Base-by-base conservation (phyloP, 1,140 invertebrate species). In the Camponotus floridanus region DNA sequence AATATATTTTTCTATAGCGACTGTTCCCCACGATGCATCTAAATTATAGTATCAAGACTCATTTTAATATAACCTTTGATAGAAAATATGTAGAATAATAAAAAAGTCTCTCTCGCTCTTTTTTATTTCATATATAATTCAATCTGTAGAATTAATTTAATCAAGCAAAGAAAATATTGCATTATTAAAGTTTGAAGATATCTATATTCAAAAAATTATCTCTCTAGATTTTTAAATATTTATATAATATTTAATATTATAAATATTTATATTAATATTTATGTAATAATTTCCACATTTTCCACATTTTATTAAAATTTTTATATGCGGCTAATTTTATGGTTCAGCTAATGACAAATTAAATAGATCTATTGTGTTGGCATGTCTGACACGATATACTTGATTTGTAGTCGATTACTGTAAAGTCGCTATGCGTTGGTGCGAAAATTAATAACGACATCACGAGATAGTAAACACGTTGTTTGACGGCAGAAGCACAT, bases 401-500 rank as follows among this genome's bases (percentile, higher is more conserved):
- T 13, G 21, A 45, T 36, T 8, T 15, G 3, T 11, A 36, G 11
- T 78, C 33, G 39, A 57, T 80, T 57, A 70, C 31, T 48, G 33
- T 48, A 21, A 33, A 78, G n/a, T 80, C 33, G 51, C 8, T n/a
- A 31, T 18, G 4, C 21, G 61, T 11, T 11, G 18, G 48, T 18
- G 8, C 9, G 8, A 36, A 55, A 39, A n/a, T 42, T 81, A 70
- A 81, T 57, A 42, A 71, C 11, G 65, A 57, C 33, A 68, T 81
- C 18, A 31, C 21, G 21, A 36, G 15, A 18, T 13, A 21, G 51
- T 61, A 81, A 81, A 81, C 55, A 81, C 18, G 18, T 45, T 76
- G 51, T 57, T 55, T 76, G 81, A 85, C 21, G n/a, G 31, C 59
- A 39, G 26, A 39, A 13, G 68, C 31, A 74, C 70, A 55, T 85